phyloP scores from a whole-genome alignment of 2,888 invertebrate genomes.

The Ecliptopera silaceata region DNA sequence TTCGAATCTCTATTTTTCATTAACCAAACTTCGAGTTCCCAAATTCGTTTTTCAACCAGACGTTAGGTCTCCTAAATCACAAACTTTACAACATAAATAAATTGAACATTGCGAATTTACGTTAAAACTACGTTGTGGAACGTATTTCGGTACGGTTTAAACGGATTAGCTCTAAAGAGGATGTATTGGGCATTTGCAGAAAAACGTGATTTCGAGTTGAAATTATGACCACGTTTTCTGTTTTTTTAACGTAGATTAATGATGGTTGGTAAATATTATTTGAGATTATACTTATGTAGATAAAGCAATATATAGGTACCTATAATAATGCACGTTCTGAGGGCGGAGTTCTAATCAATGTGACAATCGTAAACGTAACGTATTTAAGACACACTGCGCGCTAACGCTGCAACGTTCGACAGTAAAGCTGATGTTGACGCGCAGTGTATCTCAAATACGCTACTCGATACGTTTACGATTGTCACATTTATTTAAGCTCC shows the following conservation, averaged over 20 bases:
- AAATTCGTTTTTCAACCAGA: slow-evolving; percentile 24
- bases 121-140: slow-evolving; percentile 24
- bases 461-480: no score
- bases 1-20: slow-evolving; percentile 15
- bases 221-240: slow-evolving; percentile 5
- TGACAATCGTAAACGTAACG: no score
- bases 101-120: slow-evolving; percentile 18
- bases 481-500: no score
- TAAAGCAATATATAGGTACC: no score
- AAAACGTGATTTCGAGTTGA: slow-evolving; percentile 7
- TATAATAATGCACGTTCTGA: no score
- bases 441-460: no score
- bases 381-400: no score
- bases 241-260: background rate
- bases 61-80: slow-evolving; percentile 28
- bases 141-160: slow-evolving; percentile 20
- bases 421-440: no score
- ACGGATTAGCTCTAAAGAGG: slow-evolving; percentile 23
- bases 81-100: slow-evolving; percentile 35
- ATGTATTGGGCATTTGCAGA: slow-evolving; percentile 16
- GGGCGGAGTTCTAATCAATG: no score
- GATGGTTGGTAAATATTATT: background rate
- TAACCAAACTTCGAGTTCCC: slow-evolving; percentile 21
- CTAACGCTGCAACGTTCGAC: no score
- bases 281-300: background rate